Percentiles rank a stretch among this genome's conserved stretches.
Conservation (phyloP, 2,797 vertebrate genomes). For the Danio albolineatus region DNA sequence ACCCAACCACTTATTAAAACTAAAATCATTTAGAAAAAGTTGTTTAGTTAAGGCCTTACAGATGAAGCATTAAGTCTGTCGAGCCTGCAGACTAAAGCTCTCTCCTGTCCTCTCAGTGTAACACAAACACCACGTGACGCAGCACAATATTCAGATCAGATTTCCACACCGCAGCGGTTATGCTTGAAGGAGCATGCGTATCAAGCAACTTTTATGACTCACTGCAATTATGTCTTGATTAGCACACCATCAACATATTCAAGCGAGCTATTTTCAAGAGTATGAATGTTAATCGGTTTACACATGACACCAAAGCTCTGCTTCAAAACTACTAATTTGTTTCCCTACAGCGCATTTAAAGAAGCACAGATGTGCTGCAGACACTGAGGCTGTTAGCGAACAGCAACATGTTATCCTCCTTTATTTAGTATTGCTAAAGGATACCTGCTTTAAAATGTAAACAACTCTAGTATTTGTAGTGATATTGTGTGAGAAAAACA, state of each 20-base stretch:
- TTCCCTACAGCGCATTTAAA: neutral
- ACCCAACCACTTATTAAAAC: neutral
- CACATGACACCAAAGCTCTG: slow-evolving; percentile 1
- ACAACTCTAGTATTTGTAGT: neutral
- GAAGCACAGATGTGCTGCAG: neutral
- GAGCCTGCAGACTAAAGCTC: slow-evolving; percentile 1
- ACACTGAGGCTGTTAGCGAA: neutral
- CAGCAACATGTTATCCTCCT: neutral
- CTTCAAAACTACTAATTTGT: neutral
- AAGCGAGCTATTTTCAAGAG: neutral
- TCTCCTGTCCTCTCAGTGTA: neutral
- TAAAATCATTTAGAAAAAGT: no score
- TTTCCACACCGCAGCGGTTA: slow-evolving; percentile 2
- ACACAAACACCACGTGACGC: slow-evolving; percentile 14
- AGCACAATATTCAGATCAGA: slow-evolving; percentile 12
- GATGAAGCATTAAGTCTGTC: neutral
- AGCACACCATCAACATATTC: slow-evolving; percentile 17
- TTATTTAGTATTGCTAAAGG: neutral
- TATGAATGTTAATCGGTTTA: neutral
- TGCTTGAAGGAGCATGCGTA: slow-evolving; percentile 1
- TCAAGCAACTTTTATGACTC: slow-evolving; percentile 24
- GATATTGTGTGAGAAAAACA: neutral
- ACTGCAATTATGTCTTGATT: slow-evolving; percentile 16
- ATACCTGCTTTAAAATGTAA: neutral
- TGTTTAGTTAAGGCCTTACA: neutral